These are phyloP conservation scores for Mycalesis mineus DNA, from an alignment of 2,888 invertebrate species.

Conservation along the genomic window DNA sequence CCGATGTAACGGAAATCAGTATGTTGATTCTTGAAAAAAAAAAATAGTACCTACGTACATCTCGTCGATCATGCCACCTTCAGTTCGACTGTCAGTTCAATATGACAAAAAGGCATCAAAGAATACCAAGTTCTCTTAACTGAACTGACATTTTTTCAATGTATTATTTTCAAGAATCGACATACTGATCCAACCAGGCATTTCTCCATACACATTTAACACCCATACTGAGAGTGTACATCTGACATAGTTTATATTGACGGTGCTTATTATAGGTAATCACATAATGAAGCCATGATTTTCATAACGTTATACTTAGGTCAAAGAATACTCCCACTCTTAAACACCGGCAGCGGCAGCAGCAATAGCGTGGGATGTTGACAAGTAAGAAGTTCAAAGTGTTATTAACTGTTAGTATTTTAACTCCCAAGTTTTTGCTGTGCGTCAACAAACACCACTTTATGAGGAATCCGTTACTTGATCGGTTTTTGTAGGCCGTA, in stretches of 20 bases:
- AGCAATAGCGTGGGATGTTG: not conserved
- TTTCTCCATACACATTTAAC: not conserved
- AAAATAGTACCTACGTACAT: too few species aligned
- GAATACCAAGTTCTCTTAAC: too few species aligned
- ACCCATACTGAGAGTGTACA: not conserved
- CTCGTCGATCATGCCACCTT: too few species aligned
- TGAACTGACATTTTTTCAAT: too few species aligned
- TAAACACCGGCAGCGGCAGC: too few species aligned
- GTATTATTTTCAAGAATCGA: too few species aligned
- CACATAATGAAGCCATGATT: not conserved
- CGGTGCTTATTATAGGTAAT: not conserved
- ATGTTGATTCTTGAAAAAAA: too few species aligned
- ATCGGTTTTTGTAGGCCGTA: slow-evolving; percentile 35
- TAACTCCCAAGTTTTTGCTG: slow-evolving; percentile 40
- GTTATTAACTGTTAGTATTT: slow-evolving; percentile 10
- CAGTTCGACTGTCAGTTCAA: too few species aligned
- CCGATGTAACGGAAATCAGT: too few species aligned
- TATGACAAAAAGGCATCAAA: too few species aligned
- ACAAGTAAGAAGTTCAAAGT: not conserved
- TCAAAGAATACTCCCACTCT: not conserved
- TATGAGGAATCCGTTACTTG: slow-evolving; percentile 38
- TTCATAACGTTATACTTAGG: not conserved
- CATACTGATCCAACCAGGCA: too few species aligned
- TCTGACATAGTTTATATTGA: not conserved
- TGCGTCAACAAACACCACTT: slow-evolving; percentile 32